Evolutionary conservation across 2,113 vertebrate species (phyloP), one percentile per base, ranked within the genome.

Genomic region (Solea solea): DNA sequence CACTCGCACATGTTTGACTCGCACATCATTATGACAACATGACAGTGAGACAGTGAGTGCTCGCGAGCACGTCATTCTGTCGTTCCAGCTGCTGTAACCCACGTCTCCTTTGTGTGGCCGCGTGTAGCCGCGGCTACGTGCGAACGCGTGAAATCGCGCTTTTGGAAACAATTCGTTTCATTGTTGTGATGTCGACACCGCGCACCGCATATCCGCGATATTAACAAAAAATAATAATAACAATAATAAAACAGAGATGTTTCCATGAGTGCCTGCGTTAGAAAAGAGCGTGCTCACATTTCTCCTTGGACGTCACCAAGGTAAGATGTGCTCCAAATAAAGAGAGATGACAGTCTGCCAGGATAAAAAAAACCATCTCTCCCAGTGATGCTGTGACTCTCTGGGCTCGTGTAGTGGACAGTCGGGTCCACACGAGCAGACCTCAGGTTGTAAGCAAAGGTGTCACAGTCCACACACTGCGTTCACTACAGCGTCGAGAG

Each of bases 301-400:
- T 90, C 76, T 90, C 86, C 80, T 88, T 89, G 86, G 83, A 85
- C 85, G 51, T 42, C 58, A 65, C 56, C 55, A 65, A 80, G 78
- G 77, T 81, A 77, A 81, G 83, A 81, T 57, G 28, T 78, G 46
- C 8, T 8, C 55, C 15, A 49, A 63, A 51, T 45, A 6, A 34
- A 4, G 34, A 34, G 34, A 34, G 34, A 34, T 34, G 34, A 34
- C 34, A 34, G 34, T 34, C 34, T 34, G 34, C 3, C 34, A 34
- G 34, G 34, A 2, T 2, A 2, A 34, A 34, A 34, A 34, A 34
- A 34, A 34, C 1, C 76, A 67, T 40, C 78, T 74, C 75, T 50
- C 56, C 57, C 78, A 51, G 45, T 3, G 63, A 53, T 59, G 72
- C 65, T 76, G 56, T 12, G 14, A 53, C 53, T 65, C 80, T 78